Conservation (phyloP, 2,797 vertebrate genomes). For the Lacerta agilis region DNA sequence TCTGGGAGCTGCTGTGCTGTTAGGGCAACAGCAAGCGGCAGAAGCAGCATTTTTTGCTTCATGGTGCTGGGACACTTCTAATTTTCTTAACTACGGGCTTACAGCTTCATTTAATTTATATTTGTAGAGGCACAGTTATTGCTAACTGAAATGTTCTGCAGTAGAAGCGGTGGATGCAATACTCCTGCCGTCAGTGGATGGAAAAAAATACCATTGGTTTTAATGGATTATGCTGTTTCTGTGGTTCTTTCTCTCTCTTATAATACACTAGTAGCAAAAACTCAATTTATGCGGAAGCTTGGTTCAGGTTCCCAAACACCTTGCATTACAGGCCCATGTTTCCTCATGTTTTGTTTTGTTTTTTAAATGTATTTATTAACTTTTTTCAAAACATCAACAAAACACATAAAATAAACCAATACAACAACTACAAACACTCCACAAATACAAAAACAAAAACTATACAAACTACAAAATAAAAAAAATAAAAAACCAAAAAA, state of each 20-base stretch:
- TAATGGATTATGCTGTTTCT: background rate
- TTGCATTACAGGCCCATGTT: background rate
- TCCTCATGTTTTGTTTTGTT: background rate
- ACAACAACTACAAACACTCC: too few relatives aligned
- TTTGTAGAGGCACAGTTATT: background rate
- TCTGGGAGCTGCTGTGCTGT: slow-evolving; percentile 48
- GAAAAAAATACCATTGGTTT: background rate
- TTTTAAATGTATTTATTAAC: too few relatives aligned
- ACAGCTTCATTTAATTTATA: slow-evolving; percentile 31
- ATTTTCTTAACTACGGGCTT: slow-evolving; percentile 32
- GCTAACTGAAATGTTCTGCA: background rate
- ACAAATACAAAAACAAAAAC: too few relatives aligned
- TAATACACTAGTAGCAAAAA: rapidly evolving
- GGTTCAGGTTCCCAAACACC: background rate
- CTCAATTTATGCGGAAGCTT: rapidly evolving
- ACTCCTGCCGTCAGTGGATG: background rate
- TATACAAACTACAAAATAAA: too few relatives aligned
- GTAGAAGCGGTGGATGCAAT: background rate
- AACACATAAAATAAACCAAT: too few relatives aligned
- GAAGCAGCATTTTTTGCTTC: background rate
- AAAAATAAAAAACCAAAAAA: too few relatives aligned
- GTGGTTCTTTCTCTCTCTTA: background rate
- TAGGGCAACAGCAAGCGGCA: slow-evolving; percentile 10
- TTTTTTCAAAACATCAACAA: too few relatives aligned
- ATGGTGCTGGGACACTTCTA: slow-evolving; percentile 36